These are phyloP conservation scores for Cyanoderma ruficeps DNA, from an alignment of 2,113 vertebrate species.

Conservation along the genomic window DNA sequence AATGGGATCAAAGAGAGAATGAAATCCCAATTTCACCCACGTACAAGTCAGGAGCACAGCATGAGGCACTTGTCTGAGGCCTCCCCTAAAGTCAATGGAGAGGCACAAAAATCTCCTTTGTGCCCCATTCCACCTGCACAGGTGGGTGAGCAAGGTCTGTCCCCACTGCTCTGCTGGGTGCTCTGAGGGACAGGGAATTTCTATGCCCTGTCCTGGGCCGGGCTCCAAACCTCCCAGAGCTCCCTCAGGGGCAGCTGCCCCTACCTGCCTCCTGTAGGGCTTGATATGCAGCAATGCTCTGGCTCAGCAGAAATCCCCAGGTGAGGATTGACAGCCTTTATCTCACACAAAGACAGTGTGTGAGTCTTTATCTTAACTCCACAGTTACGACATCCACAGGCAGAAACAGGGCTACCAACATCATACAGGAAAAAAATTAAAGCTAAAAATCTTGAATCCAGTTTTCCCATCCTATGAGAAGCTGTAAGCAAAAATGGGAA, in stretches of 20 bases:
- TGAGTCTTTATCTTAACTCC: neutral
- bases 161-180: neutral
- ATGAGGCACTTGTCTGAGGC: neutral
- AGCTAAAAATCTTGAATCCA: neutral
- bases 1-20: neutral
- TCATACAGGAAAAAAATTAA: neutral
- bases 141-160: neutral
- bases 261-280: rapidly evolving
- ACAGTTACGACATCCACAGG: neutral
- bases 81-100: neutral
- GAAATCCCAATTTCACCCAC: neutral
- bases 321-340: neutral
- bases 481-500: neutral
- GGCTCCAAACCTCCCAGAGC: neutral
- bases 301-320: neutral
- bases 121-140: neutral
- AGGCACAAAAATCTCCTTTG: neutral
- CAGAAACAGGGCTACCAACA: neutral
- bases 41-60: neutral
- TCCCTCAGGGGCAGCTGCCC: neutral
- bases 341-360: neutral
- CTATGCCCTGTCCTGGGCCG: neutral
- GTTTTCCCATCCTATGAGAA: neutral
- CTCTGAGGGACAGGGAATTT: neutral
- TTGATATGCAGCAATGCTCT: neutral